Evolutionary conservation across 2,113 vertebrate species (phyloP).

Genomic region (Dicaeum eximium): DNA sequence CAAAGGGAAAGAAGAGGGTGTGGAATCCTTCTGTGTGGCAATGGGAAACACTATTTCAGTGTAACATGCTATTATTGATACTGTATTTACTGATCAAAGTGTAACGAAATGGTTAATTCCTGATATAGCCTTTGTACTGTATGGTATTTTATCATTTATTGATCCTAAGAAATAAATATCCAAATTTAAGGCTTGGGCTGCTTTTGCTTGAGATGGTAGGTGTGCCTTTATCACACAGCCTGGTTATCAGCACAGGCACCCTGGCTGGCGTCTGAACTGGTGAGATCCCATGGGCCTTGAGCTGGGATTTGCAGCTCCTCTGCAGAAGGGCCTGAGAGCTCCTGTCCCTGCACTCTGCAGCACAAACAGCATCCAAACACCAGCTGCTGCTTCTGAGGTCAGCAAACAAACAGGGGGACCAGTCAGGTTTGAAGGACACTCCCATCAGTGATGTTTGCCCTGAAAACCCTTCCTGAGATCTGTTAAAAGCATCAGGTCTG

Average conservation of each 20-base stretch:
- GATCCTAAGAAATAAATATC: slow-evolving; percentile 60
- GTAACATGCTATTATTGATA: slow-evolving; percentile 18
- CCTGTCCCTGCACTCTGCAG: background rate
- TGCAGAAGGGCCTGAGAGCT: background rate
- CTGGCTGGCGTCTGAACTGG: background rate
- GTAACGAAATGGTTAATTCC: slow-evolving; percentile 29
- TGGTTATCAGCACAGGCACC: background rate
- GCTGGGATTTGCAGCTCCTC: background rate
- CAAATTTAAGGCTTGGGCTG: background rate
- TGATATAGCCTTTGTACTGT: slow-evolving; percentile 55
- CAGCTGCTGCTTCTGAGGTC: background rate
- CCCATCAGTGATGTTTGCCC: background rate
- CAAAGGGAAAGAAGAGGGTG: slow-evolving; percentile 10
- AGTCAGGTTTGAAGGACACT: background rate
- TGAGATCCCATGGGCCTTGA: background rate
- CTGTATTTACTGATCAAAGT: slow-evolving; percentile 35
- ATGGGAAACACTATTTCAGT: slow-evolving; percentile 3
- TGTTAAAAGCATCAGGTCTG: background rate
- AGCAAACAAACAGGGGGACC: fast-evolving
- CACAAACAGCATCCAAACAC: background rate
- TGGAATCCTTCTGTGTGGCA: background rate
- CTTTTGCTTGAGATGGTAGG: background rate
- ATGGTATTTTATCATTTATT: slow-evolving; percentile 38
- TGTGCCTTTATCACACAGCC: background rate
- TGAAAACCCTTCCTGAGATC: background rate